Conservation (phyloP, 1,140 invertebrate species). For the Apis laboriosa region DNA sequence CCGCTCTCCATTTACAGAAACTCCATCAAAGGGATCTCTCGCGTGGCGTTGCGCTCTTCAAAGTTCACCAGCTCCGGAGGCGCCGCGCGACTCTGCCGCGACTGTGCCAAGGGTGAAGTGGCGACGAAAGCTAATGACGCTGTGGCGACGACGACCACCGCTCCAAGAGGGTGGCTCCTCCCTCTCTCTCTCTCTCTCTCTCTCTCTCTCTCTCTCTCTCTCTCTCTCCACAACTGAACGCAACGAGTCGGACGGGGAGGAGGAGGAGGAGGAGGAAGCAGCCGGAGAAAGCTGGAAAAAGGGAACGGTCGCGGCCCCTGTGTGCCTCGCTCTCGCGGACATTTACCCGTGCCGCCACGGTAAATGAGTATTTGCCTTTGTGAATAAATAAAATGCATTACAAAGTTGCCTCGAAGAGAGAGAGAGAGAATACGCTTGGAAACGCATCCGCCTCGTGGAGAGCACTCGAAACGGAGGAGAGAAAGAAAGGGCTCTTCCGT, state of each 20-base stretch:
- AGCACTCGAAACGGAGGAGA: constrained; percentile 6
- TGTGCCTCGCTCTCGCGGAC: constrained; percentile 38
- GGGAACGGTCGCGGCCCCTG: constrained; percentile 16
- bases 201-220: neutral
- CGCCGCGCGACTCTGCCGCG: constrained; percentile 3
- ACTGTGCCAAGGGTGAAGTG: constrained; percentile 46
- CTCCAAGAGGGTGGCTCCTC: neutral
- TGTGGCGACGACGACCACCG: neutral
- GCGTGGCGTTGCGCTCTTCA: constrained; percentile 76
- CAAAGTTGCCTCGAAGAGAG: constrained; percentile 58
- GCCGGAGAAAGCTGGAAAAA: constrained; percentile 24
- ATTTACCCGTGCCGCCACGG: constrained; percentile 63
- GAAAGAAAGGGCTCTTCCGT: constrained; percentile 3
- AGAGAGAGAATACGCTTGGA: neutral
- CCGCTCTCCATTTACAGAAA: constrained; percentile 80
- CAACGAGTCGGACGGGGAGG: constrained; percentile 39
- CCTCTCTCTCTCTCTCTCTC: constrained; percentile 27
- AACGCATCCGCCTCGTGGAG: too few species aligned
- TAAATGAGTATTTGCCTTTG: constrained; percentile 80
- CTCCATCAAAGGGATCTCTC: constrained; percentile 80
- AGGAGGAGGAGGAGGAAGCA: too few species aligned
- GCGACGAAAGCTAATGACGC: constrained; percentile 53
- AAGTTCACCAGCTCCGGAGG: constrained; percentile 63
- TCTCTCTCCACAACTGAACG: constrained; percentile 24
- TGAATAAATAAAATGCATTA: constrained; percentile 81